phyloP scores from a whole-genome alignment of 2,113 vertebrate genomes.

The Epinephelus fuscoguttatus region DNA sequence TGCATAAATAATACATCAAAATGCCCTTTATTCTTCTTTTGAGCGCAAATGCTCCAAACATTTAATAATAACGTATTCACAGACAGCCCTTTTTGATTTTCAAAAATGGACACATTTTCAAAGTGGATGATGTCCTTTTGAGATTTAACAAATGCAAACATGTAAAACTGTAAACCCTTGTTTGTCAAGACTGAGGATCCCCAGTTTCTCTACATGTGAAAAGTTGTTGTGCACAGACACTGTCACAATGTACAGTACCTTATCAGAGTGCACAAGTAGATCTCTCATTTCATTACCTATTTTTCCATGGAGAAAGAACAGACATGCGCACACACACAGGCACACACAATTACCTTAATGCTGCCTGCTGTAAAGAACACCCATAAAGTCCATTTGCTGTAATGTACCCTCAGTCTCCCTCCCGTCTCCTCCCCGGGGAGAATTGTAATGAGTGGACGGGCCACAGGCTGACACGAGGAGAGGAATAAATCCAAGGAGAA shows the following conservation, averaged over 20 bases:
- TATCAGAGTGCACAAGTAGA: constrained; percentile 25
- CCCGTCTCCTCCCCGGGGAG: constrained; percentile 76
- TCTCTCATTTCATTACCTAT: constrained; percentile 51
- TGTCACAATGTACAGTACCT: constrained; percentile 17
- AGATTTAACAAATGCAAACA: neutral
- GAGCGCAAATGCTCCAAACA: neutral
- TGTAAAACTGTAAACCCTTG: neutral
- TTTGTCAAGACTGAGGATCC: neutral
- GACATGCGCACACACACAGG: constrained; percentile 22
- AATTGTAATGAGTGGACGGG: constrained; percentile 79
- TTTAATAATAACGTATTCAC: neutral
- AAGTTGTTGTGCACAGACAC: neutral
- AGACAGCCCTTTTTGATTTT: neutral
- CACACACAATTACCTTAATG: constrained; percentile 86
- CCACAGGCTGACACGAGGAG: constrained; percentile 58
- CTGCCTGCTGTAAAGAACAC: constrained; percentile 77
- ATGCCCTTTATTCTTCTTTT: too few relatives aligned
- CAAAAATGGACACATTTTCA: neutral
- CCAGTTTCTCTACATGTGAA: neutral
- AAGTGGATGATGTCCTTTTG: neutral
- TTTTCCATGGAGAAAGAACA: constrained; percentile 42
- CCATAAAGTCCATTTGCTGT: constrained; percentile 85
- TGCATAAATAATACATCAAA: neutral
- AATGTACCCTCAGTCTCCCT: constrained; percentile 71
- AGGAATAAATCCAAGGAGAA: constrained; percentile 68